Evolutionary conservation across 1,140 invertebrate genomes (phyloP).

Genomic region (Wiebesia pumilae): DNA sequence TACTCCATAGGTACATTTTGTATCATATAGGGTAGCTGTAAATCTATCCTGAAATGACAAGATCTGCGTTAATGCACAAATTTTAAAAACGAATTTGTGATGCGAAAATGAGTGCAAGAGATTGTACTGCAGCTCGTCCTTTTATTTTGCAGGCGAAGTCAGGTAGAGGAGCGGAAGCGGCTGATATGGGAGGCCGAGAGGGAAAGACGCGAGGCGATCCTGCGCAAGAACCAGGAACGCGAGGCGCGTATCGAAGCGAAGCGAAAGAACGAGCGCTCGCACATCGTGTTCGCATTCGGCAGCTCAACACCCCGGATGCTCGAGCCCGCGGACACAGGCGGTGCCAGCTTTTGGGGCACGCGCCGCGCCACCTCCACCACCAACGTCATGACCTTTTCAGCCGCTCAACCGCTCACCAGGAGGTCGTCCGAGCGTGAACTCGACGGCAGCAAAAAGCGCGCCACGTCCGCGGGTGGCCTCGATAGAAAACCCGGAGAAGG

Average conservation of each 20-base stretch:
- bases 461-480: slow-evolving; percentile 83
- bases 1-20: too few species aligned
- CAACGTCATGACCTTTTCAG: slow-evolving; percentile 84
- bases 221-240: slow-evolving; percentile 88
- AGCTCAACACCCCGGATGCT: slow-evolving; percentile 91
- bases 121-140: too few species aligned
- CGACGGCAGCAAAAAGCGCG: slow-evolving; percentile 87
- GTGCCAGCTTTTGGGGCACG: slow-evolving; percentile 86
- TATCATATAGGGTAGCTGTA: too few species aligned
- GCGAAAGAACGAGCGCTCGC: slow-evolving; percentile 80
- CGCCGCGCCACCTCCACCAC: slow-evolving; percentile 90
- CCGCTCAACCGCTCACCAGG: slow-evolving; percentile 83
- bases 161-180: slow-evolving; percentile 91
- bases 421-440: slow-evolving; percentile 88
- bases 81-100: too few species aligned
- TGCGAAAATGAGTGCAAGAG: too few species aligned
- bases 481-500: slow-evolving; percentile 82
- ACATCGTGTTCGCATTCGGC: slow-evolving; percentile 88
- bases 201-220: slow-evolving; percentile 87
- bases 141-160: slow-evolving; percentile 69
- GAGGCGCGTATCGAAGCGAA: slow-evolving; percentile 87
- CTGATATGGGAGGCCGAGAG: slow-evolving; percentile 90
- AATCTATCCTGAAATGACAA: too few species aligned
- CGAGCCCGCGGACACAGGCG: slow-evolving; percentile 86
- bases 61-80: too few species aligned